Percentiles rank a stretch among this genome's conserved stretches.
Evolutionary conservation across 1,140 invertebrate species (phyloP).

Genomic region (Bradynema listronoti): DNA sequence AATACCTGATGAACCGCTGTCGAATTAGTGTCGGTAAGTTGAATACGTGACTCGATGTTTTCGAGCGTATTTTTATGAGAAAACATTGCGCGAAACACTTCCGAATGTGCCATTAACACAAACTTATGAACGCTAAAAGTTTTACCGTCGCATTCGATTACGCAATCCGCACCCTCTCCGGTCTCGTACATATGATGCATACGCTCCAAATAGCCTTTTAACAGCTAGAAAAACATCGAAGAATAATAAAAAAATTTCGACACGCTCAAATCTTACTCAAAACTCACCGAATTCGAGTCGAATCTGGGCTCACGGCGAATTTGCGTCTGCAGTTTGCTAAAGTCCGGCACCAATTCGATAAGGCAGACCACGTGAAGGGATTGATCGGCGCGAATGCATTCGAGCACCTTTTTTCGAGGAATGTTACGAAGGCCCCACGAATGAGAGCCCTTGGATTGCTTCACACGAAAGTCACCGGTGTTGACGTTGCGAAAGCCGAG

Average conservation of each 20-base stretch:
- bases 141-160: conserved; percentile 36
- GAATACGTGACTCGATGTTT: conserved; percentile 32
- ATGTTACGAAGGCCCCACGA: conserved; percentile 57
- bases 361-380: conserved; percentile 49
- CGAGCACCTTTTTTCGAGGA: conserved; percentile 48
- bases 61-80: conserved; percentile 44
- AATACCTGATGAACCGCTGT: conserved; percentile 43
- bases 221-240: conserved; percentile 44
- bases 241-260: conserved; percentile 6
- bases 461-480: conserved; percentile 57
- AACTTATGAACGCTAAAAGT: conserved; percentile 51
- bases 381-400: conserved; percentile 46
- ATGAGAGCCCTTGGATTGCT: conserved; percentile 56
- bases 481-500: conserved; percentile 50
- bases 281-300: conserved; percentile 27
- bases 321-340: conserved; percentile 42
- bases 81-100: conserved; percentile 57
- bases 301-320: conserved; percentile 14
- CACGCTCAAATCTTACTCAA: neutral
- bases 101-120: conserved; percentile 50
- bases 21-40: conserved; percentile 37
- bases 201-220: conserved; percentile 35
- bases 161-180: conserved; percentile 41
- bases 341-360: conserved; percentile 54
- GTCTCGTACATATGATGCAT: conserved; percentile 34